A percentile compares a stretch with the other conserved stretches of the same genome.
phyloP scores from a whole-genome alignment of 2,797 vertebrate genomes.

The Potorous gilbertii region DNA sequence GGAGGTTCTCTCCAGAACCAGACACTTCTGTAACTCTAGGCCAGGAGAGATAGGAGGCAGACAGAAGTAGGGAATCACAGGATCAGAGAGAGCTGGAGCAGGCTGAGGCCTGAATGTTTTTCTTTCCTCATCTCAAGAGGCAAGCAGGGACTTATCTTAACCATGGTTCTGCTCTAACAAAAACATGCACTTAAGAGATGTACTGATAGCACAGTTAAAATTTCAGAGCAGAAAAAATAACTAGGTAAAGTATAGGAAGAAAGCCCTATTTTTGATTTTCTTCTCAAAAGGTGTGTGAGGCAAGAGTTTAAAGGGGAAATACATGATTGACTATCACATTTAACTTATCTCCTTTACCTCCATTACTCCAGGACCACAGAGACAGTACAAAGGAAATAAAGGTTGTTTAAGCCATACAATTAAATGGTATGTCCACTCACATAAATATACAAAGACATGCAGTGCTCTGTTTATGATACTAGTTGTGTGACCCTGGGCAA shows the following conservation, averaged over 20 bases:
- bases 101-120: neutral
- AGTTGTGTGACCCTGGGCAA: neutral
- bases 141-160: conserved; percentile 30
- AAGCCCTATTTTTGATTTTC: neutral
- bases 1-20: neutral
- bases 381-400: neutral
- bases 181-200: conserved; percentile 24
- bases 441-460: neutral
- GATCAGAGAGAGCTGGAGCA: neutral
- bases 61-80: neutral
- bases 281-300: neutral
- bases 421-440: neutral
- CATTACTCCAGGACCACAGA: neutral
- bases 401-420: neutral
- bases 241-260: neutral
- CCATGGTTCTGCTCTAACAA: neutral
- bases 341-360: neutral
- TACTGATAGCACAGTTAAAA: neutral
- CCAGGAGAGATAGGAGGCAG: neutral
- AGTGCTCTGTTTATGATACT: neutral
- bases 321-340: conserved; percentile 10
- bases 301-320: conserved; percentile 28
- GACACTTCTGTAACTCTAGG: neutral
- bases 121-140: neutral
- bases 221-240: neutral